Evolutionary conservation across 1,140 invertebrate species (phyloP).

Genomic region (Drosophila quadrilineata): DNA sequence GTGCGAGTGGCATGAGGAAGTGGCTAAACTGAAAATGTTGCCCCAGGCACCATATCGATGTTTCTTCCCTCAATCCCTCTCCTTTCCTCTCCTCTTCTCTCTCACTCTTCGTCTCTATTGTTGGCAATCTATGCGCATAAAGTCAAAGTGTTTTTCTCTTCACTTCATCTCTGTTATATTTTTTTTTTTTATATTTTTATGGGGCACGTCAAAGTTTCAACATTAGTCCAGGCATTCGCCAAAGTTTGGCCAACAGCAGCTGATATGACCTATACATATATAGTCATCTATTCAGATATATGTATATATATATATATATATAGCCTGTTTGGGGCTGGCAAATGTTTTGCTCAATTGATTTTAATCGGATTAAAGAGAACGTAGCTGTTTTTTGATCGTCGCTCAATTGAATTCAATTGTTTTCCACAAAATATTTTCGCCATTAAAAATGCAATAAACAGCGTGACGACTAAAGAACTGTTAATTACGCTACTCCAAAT

Average conservation of each 20-base stretch:
- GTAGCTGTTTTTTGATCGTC: constrained; percentile 42
- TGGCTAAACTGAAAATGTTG: background rate
- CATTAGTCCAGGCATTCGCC: constrained; percentile 28
- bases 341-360: constrained; percentile 51
- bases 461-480: no score
- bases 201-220: constrained; percentile 34
- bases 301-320: background rate
- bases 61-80: no score
- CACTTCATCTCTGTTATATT: no score
- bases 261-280: constrained; percentile 53
- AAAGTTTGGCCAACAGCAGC: constrained; percentile 33
- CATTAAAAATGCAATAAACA: constrained; percentile 25
- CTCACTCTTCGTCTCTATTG: no score
- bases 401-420: constrained; percentile 69
- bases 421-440: constrained; percentile 17
- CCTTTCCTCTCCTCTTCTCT: no score
- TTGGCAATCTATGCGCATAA: constrained; percentile 34
- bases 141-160: constrained; percentile 17
- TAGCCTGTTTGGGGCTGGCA: constrained; percentile 10
- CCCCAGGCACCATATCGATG: constrained; percentile 11
- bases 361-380: constrained; percentile 43
- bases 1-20: constrained; percentile 17
- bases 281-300: no score
- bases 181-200: no score
- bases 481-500: no score